Evolutionary conservation across 2,797 vertebrate genomes (phyloP).

Genomic region (Acanthornis magna): DNA sequence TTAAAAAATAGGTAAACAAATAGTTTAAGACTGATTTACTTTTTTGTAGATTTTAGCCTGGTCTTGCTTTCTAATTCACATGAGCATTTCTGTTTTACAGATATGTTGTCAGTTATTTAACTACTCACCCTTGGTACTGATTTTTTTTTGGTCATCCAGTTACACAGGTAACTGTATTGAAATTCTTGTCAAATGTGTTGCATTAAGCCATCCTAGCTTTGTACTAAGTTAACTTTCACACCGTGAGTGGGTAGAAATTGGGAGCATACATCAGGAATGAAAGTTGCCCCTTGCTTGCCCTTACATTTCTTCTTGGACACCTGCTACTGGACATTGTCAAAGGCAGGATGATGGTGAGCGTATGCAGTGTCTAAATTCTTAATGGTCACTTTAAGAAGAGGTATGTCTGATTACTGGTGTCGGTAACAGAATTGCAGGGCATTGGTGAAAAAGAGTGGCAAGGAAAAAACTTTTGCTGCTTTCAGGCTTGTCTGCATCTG

Average conservation of each 20-base stretch:
- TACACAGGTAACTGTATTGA: not conserved
- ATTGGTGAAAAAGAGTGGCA: not conserved
- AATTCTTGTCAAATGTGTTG: not conserved
- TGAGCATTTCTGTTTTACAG: not conserved
- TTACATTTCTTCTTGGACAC: not conserved
- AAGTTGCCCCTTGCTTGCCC: not conserved
- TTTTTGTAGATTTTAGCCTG: not conserved
- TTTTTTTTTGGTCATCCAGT: not conserved
- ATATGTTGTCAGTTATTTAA: not conserved
- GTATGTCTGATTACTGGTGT: fast-evolving
- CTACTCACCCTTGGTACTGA: not conserved
- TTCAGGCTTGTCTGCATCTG: not conserved
- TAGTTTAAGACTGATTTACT: not conserved
- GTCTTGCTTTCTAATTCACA: not conserved
- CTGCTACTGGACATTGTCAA: not conserved
- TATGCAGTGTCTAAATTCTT: not conserved
- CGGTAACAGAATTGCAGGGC: not conserved
- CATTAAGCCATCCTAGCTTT: not conserved
- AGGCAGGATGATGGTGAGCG: not conserved
- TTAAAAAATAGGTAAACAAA: not conserved
- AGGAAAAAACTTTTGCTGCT: not conserved
- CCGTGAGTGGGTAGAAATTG: not conserved
- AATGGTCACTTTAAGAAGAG: not conserved
- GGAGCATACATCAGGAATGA: fast-evolving
- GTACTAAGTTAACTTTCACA: not conserved